phyloP scores from a whole-genome alignment of 2,888 invertebrate species.

The Palloptera scutellata region DNA sequence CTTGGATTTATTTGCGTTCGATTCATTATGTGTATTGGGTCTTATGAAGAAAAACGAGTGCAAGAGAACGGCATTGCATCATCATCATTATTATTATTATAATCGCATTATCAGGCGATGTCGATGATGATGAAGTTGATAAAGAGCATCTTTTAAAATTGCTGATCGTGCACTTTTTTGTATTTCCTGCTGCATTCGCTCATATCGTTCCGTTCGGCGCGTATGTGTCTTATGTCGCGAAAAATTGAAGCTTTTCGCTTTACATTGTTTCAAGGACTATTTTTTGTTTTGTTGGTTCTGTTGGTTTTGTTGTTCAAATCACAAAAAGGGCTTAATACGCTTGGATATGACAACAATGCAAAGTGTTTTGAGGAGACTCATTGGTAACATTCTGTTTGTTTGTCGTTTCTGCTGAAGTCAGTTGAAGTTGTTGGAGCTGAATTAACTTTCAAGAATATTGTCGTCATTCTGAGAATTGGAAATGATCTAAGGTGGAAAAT shows the following conservation, averaged over 20 bases:
- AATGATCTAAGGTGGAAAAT: too few relatives aligned
- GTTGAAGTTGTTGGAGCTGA: too few relatives aligned
- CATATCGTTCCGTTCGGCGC: constrained; percentile 22
- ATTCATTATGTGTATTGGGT: neutral
- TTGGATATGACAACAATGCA: neutral
- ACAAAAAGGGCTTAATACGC: too few relatives aligned
- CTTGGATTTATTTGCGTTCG: neutral
- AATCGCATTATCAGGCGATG: neutral
- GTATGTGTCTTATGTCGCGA: too few relatives aligned
- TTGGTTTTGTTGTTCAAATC: neutral
- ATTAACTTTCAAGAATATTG: too few relatives aligned
- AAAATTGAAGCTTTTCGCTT: constrained; percentile 36
- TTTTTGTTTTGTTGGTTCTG: neutral
- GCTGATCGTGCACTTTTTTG: constrained; percentile 42
- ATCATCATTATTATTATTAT: too few relatives aligned
- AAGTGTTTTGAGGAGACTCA: constrained; percentile 19
- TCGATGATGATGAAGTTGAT: constrained; percentile 15
- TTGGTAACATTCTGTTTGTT: constrained; percentile 36
- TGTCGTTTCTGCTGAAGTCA: constrained; percentile 25
- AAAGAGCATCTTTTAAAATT: constrained; percentile 43
- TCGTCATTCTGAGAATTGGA: too few relatives aligned
- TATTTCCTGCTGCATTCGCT: constrained; percentile 15
- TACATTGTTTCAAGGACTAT: constrained; percentile 37
- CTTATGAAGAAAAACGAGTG: neutral
- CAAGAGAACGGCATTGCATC: neutral